A percentile compares a stretch with the other conserved stretches of the same genome.
These are phyloP conservation scores for human (Homo sapiens) DNA, from an alignment of 2,113 vertebrate genomes.

Conservation along the genomic window DNA sequence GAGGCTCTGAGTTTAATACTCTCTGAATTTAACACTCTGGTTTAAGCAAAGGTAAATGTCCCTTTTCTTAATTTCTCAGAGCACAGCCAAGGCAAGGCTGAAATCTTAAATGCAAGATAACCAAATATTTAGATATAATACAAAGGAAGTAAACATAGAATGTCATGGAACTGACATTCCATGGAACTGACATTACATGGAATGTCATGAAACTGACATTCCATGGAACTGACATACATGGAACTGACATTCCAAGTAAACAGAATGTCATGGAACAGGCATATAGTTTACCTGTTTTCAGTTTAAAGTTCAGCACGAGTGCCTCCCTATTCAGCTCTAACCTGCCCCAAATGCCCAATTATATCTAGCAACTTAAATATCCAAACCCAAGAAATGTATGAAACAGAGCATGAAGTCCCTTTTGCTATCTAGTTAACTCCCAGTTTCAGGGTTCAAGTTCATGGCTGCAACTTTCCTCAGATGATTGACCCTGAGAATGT, in stretches of 20 bases:
- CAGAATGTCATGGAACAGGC: neutral
- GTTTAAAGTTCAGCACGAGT: neutral
- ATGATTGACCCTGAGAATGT: neutral
- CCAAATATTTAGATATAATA: constrained; percentile 8
- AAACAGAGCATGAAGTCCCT: neutral
- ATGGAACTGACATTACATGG: neutral
- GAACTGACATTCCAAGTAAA: neutral
- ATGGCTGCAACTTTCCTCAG: neutral
- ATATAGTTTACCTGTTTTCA: neutral
- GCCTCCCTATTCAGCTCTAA: neutral
- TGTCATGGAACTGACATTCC: neutral
- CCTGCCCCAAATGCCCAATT: neutral
- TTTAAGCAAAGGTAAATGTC: neutral
- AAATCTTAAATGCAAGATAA: neutral
- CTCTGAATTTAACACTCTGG: neutral
- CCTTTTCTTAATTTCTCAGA: neutral
- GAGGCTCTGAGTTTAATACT: neutral
- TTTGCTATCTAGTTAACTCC: neutral
- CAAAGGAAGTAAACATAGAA: constrained; percentile 7
- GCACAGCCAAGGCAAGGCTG: neutral
- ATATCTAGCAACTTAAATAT: neutral
- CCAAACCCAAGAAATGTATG: constrained; percentile 13
- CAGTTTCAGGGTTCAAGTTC: neutral
- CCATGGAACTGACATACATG: neutral
- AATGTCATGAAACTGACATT: neutral